These are phyloP conservation scores for Etia nguti DNA, from an alignment of 2,113 vertebrate species.

Conservation along the genomic window DNA sequence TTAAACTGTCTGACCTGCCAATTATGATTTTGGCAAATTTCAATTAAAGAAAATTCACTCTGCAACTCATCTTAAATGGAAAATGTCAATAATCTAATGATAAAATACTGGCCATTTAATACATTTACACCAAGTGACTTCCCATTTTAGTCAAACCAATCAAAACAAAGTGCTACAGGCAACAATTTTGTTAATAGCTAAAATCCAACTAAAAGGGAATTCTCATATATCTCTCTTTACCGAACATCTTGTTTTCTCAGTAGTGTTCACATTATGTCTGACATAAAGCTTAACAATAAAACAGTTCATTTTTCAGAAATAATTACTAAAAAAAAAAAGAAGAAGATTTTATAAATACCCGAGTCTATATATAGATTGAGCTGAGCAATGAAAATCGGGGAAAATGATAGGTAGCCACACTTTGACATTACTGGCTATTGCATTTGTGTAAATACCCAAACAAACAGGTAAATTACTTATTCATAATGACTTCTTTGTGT, in stretches of 20 bases:
- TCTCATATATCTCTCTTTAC: background rate
- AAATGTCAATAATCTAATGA: background rate
- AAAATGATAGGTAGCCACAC: background rate
- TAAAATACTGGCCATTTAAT: background rate
- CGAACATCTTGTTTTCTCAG: background rate
- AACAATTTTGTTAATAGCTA: background rate
- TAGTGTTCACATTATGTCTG: background rate
- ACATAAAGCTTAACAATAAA: background rate
- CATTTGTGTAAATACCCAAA: background rate
- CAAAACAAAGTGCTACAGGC: background rate
- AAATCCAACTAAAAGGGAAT: background rate
- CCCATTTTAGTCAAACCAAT: background rate
- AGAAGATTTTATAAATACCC: background rate
- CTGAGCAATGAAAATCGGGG: background rate
- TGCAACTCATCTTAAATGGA: background rate
- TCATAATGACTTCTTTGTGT: background rate
- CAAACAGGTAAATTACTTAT: background rate
- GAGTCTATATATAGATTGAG: background rate
- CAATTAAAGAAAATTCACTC: background rate
- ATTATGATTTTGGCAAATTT: fast-evolving
- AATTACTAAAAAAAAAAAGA: background rate
- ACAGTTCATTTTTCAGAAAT: background rate
- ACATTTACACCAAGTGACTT: background rate
- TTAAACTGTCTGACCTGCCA: background rate
- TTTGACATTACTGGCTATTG: background rate